These are phyloP conservation scores for Apis dorsata DNA, from an alignment of 1,140 invertebrate species.

Conservation along the genomic window DNA sequence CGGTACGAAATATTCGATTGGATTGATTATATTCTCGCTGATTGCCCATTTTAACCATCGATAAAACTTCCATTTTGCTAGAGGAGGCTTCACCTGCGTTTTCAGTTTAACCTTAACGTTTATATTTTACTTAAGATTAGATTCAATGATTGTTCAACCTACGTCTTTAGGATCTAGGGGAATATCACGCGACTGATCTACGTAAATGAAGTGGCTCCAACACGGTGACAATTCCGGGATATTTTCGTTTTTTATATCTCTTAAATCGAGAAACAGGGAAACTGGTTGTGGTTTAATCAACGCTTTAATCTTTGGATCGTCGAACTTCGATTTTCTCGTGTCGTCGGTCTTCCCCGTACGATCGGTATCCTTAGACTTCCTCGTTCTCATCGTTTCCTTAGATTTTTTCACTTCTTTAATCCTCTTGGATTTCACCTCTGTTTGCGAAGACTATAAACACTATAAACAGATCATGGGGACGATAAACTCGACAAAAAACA, in stretches of 20 bases:
- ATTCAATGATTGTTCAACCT: not conserved
- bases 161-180: conserved; percentile 69
- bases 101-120: too few relatives aligned
- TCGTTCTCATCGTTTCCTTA: conserved; percentile 2
- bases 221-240: conserved; percentile 62
- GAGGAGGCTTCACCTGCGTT: conserved; percentile 58
- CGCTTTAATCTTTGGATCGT: not conserved
- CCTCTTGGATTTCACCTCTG: conserved; percentile 9
- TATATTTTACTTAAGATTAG: too few relatives aligned
- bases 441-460: not conserved
- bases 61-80: conserved; percentile 70
- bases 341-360: not conserved
- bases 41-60: conserved; percentile 77
- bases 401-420: not conserved
- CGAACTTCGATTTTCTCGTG: not conserved
- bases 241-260: conserved; percentile 43
- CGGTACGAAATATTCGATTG: conserved; percentile 60
- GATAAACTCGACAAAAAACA: not conserved
- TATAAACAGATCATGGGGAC: not conserved
- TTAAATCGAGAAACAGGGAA: conserved; percentile 50
- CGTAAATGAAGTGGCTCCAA: conserved; percentile 66
- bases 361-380: conserved; percentile 4
- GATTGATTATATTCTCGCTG: conserved; percentile 62
- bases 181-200: conserved; percentile 69
- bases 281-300: conserved; percentile 40